Evolutionary conservation across 2,113 vertebrate genomes (phyloP).

Genomic region (Macaca nemestrina): DNA sequence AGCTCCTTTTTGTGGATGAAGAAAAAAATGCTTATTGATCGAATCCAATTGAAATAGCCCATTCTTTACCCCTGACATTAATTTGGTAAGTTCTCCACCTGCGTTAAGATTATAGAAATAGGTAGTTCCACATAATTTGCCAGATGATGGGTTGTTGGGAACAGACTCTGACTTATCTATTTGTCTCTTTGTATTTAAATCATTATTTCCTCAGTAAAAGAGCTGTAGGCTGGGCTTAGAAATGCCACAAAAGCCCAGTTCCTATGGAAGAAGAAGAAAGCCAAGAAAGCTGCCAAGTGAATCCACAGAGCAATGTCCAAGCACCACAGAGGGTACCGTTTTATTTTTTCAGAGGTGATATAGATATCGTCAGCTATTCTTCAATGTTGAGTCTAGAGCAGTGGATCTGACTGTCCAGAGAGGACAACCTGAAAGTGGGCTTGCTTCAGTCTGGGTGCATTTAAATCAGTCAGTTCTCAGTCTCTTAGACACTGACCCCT

Average conservation of each 20-base stretch:
- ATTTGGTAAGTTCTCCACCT: not conserved
- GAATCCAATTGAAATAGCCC: not conserved
- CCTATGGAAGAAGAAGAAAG: not conserved
- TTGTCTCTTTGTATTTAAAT: conserved; percentile 11
- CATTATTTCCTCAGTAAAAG: not conserved
- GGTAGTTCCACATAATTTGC: not conserved
- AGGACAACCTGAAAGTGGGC: not conserved
- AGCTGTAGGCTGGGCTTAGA: not conserved
- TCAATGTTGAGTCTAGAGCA: not conserved
- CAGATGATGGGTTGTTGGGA: not conserved
- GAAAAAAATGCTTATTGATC: not conserved
- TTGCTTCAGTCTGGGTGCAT: not conserved
- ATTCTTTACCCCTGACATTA: not conserved
- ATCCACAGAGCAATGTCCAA: not conserved
- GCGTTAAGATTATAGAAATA: not conserved
- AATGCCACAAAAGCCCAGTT: not conserved
- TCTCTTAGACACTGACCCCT: not conserved
- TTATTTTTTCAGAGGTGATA: not conserved
- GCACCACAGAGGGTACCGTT: fast-evolving
- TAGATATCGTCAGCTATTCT: too few relatives aligned
- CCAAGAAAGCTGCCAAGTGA: not conserved
- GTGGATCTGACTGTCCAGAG: not conserved
- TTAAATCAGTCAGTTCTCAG: not conserved
- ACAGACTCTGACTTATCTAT: not conserved
- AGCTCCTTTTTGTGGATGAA: not conserved